These are phyloP conservation scores for Globodera ellingtonae DNA, from an alignment of 1,140 invertebrate species.

Conservation along the genomic window DNA sequence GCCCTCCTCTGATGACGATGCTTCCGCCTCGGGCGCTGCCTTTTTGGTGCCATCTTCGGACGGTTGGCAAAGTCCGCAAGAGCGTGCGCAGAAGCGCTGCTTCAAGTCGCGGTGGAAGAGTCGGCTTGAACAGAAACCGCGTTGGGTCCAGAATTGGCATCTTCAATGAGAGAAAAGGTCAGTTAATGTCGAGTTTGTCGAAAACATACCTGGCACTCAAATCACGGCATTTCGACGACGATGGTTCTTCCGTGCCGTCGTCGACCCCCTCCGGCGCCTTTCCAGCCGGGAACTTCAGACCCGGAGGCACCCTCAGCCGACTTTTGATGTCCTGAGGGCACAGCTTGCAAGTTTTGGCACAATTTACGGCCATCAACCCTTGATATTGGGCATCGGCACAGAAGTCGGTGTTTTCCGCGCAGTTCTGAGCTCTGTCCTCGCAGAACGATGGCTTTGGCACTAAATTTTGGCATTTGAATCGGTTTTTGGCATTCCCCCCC, in stretches of 20 bases:
- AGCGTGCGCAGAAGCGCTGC: constrained; percentile 14
- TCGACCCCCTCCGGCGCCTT: not conserved
- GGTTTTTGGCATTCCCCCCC: not conserved
- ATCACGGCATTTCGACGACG: not conserved
- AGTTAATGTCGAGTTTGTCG: not conserved
- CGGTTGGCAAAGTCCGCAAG: constrained; percentile 18
- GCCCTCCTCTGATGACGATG: not conserved
- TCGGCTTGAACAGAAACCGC: constrained; percentile 13
- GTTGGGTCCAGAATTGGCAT: constrained; percentile 20
- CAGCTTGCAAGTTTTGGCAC: constrained; percentile 15
- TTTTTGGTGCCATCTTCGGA: not conserved
- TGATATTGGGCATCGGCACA: not conserved
- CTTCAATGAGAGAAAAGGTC: not conserved
- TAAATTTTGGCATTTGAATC: not conserved
- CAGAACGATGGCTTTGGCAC: constrained; percentile 2
- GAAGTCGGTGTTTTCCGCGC: constrained; percentile 17
- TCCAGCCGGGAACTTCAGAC: not conserved
- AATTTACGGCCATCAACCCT: constrained; percentile 14
- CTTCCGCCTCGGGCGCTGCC: not conserved
- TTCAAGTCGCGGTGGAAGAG: constrained; percentile 20
- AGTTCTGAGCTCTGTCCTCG: constrained; percentile 21
- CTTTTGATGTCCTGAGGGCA: constrained; percentile 11
- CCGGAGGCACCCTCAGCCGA: not conserved
- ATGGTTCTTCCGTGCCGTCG: not conserved
- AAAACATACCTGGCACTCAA: constrained; percentile 3